Conservation (phyloP, 2,797 vertebrate genomes). For the Tragelaphus eurycerus region DNA sequence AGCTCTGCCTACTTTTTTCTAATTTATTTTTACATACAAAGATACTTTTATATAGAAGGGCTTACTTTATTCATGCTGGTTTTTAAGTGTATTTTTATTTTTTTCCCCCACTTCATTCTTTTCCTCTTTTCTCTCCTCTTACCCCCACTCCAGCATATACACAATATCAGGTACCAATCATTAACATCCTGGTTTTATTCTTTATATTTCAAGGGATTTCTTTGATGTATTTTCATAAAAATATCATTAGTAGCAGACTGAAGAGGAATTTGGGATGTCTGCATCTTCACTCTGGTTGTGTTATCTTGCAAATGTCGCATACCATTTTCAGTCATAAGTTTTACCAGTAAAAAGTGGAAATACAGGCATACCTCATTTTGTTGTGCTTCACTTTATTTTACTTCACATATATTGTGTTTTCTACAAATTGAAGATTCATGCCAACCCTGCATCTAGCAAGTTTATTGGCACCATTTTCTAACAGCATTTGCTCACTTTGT, state of each 20-base stretch:
- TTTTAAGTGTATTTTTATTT: not conserved
- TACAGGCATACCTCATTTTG: not conserved
- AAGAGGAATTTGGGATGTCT: not conserved
- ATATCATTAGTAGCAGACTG: not conserved
- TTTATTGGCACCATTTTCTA: not conserved
- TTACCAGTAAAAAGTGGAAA: not conserved
- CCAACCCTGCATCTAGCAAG: not conserved
- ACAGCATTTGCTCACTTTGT: not conserved
- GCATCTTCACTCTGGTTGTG: not conserved
- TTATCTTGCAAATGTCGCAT: not conserved
- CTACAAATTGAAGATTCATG: not conserved
- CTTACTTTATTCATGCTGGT: conserved; percentile 18
- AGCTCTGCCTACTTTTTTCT: not conserved
- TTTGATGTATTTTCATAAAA: not conserved
- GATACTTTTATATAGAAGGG: not conserved
- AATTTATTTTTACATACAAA: conserved; percentile 18
- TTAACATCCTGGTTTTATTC: not conserved
- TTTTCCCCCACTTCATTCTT: not conserved
- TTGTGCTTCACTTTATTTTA: not conserved
- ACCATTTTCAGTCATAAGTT: not conserved
- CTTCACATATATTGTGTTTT: not conserved
- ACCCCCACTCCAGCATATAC: not conserved
- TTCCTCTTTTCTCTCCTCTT: not conserved
- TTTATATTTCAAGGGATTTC: not conserved
- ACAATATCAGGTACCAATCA: not conserved